Evolutionary conservation across 2,888 invertebrate genomes (phyloP).

Genomic region (Metallyticus violacea): DNA sequence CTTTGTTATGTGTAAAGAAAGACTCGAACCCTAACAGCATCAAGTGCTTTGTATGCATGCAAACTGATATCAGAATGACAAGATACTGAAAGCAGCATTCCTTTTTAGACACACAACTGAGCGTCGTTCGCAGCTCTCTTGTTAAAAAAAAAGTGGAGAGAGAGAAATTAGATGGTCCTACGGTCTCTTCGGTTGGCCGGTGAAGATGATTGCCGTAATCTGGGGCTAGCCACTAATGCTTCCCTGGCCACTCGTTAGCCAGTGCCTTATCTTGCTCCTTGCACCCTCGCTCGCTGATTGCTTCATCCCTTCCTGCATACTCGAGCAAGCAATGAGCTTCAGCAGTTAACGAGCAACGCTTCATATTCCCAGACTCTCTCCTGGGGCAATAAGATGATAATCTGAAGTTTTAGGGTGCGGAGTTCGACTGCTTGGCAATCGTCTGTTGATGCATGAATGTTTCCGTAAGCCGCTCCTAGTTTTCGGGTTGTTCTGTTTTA

Average conservation of each 20-base stretch:
- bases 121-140: background rate
- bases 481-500: too few relatives aligned
- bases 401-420: background rate
- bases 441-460: too few relatives aligned
- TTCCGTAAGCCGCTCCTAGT: too few relatives aligned
- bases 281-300: conserved; percentile 6
- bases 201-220: background rate
- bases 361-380: background rate
- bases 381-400: background rate
- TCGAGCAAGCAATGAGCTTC: background rate
- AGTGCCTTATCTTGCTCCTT: conserved; percentile 25
- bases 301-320: conserved; percentile 3
- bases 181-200: background rate
- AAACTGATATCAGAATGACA: too few relatives aligned
- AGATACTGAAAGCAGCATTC: too few relatives aligned
- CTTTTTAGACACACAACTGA: background rate
- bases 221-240: conserved; percentile 18
- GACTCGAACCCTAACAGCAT: too few relatives aligned
- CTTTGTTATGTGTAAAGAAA: too few relatives aligned
- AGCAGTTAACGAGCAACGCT: background rate
- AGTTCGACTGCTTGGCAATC: too few relatives aligned
- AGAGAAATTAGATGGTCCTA: background rate
- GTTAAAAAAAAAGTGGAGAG: background rate
- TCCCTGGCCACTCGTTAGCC: conserved; percentile 35
- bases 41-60: too few relatives aligned